Conservation (phyloP, 2,113 vertebrate species). For the Tretioscincus oriximinensis region DNA sequence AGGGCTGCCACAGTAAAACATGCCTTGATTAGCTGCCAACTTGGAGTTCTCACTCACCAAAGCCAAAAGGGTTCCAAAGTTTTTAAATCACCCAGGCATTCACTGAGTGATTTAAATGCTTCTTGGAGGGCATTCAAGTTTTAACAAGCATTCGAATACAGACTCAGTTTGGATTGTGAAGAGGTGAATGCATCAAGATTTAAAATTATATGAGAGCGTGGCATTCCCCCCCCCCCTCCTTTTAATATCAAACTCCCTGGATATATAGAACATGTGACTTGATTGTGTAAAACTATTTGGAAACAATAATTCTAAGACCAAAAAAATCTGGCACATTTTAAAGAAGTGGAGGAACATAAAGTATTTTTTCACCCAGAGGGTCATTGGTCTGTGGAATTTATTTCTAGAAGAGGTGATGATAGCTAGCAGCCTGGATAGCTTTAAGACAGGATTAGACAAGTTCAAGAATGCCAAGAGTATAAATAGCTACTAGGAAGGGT, state of each 20-base stretch:
- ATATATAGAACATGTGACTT: slow-evolving; percentile 52
- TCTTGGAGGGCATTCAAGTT: slow-evolving; percentile 68
- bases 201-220: slow-evolving; percentile 62
- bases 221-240: slow-evolving; percentile 30
- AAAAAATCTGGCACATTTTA: slow-evolving; percentile 56
- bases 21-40: slow-evolving; percentile 66
- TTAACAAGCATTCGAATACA: slow-evolving; percentile 63
- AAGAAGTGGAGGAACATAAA: slow-evolving; percentile 31
- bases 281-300: slow-evolving; percentile 29
- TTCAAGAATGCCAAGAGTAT: no score
- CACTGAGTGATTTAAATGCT: slow-evolving; percentile 66
- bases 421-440: no score
- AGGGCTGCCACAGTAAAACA: slow-evolving; percentile 66
- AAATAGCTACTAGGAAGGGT: no score
- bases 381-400: no score
- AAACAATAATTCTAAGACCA: slow-evolving; percentile 10
- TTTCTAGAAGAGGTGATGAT: no score
- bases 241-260: slow-evolving; percentile 12
- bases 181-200: slow-evolving; percentile 59
- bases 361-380: no score
- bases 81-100: slow-evolving; percentile 67
- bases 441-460: no score
- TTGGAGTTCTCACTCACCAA: slow-evolving; percentile 53
- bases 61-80: slow-evolving; percentile 62
- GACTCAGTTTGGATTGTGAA: slow-evolving; percentile 55